Base-by-base conservation (phyloP, 2,113 vertebrate species). In the Micronisus gabar region DNA sequence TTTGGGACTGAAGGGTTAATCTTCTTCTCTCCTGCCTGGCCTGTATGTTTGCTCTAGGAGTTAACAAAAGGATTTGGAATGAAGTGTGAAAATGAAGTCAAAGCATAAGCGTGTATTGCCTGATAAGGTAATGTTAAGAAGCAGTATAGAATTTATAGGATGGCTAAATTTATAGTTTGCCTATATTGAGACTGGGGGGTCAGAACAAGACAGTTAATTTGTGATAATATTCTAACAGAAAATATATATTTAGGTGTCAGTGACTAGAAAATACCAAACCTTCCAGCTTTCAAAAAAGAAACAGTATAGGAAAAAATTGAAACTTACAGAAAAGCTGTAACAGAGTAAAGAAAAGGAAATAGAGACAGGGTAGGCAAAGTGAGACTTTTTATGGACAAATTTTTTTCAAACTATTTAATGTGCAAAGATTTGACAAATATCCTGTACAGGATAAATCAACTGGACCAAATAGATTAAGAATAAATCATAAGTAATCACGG, bases 61-160 rank as follows among this genome's bases (percentile, higher is more conserved):
- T 88, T 95, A 93, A 58, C 50, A 80, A 90, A 90, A 82, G 63
- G n/a, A 86, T 94, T 95, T 81, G 50, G 67, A 93, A 82, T 41
- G 25, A 66, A 81, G 32, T 68, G n/a, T 50, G 59, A 41, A 88
- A 86, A 86, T 58, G 9, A 70, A 93, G 55, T 73, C 21, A 86
- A 90, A 92, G 32, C 47, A 70, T 15, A 94, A 90, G 63, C 50
- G 4, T 34, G 53, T 55, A 36, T 61, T 89, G 23, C 45, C 67
- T 70, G 45, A 73, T 21, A 68, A 89, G 36, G 22, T 17, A 80
- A 43, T 45, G 40, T 50, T 73, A 67, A 82, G 30, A 79, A 91
- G 43, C 26, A 36, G 19, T 43, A 75, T 0, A 86, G 41, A 92
- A 59, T 82, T 68, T 76, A 38, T 8, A 80, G 34, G 76, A 36